These are phyloP conservation scores for Lasaia peninsularis DNA, from an alignment of 1,140 invertebrate genomes.

Conservation along the genomic window DNA sequence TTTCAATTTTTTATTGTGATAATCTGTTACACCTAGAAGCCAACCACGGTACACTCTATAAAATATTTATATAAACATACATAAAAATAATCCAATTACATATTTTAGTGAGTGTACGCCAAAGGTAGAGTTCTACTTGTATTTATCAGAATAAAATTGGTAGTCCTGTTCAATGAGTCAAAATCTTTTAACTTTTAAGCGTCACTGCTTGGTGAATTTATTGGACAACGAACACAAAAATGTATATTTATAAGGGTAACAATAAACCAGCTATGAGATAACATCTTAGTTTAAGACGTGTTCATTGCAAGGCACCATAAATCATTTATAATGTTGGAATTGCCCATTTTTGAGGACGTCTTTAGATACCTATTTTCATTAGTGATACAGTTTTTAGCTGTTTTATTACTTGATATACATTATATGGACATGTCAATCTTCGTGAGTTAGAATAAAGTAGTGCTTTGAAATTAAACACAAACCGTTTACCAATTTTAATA, in stretches of 20 bases:
- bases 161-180: constrained; percentile 31
- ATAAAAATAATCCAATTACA: not conserved
- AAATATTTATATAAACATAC: not conserved
- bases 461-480: constrained; percentile 1
- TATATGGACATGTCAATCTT: constrained; percentile 8
- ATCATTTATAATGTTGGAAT: not conserved
- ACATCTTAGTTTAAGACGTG: constrained; percentile 4
- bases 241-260: constrained; percentile 49
- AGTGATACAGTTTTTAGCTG: constrained; percentile 3
- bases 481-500: not conserved
- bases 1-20: no score
- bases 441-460: constrained; percentile 4
- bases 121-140: constrained; percentile 19
- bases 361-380: constrained; percentile 3
- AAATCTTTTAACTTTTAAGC: constrained; percentile 25
- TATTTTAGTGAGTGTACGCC: constrained; percentile 5
- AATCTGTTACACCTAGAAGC: no score
- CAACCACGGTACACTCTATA: constrained; percentile 2
- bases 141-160: constrained; percentile 32
- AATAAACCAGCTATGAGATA: constrained; percentile 26
- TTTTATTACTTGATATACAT: constrained; percentile 6
- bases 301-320: not conserved
- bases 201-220: constrained; percentile 50
- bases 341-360: not conserved
- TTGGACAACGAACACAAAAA: constrained; percentile 60